Evolutionary conservation across 2,797 vertebrate species (phyloP).

Genomic region (Rhincodon typus): DNA sequence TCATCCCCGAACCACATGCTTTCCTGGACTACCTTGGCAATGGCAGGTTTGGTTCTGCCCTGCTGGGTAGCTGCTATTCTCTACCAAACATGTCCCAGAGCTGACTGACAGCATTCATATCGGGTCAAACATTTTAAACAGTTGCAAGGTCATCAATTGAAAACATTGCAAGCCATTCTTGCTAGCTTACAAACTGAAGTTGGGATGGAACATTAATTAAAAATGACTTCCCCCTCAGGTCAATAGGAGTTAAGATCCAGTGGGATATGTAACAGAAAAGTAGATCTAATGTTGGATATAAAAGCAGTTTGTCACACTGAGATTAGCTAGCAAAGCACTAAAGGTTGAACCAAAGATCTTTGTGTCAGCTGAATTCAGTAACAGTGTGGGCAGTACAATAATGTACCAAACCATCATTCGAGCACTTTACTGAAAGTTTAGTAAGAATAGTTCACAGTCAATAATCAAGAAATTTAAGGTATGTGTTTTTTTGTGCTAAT

Average conservation of each 20-base stretch:
- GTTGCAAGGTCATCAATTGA: too few relatives aligned
- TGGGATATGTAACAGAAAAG: background rate
- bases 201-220: background rate
- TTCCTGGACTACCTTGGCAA: too few relatives aligned
- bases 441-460: background rate
- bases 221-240: background rate
- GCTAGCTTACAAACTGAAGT: too few relatives aligned
- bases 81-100: too few relatives aligned
- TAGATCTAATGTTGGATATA: background rate
- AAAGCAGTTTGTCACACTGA: background rate
- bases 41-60: too few relatives aligned
- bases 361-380: background rate
- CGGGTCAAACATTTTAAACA: too few relatives aligned
- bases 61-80: too few relatives aligned
- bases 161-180: too few relatives aligned
- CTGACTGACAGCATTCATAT: too few relatives aligned
- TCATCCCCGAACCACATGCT: too few relatives aligned
- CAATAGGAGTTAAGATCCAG: background rate
- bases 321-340: background rate
- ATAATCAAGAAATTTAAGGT: background rate
- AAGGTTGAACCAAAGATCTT: background rate
- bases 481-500: background rate
- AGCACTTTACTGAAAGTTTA: background rate
- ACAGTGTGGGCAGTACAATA: background rate
- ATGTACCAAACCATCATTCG: background rate